A percentile compares a stretch with the other conserved stretches of the same genome.
phyloP scores from a whole-genome alignment of 2,797 vertebrate species.

The Stomatorhinus walkeri region DNA sequence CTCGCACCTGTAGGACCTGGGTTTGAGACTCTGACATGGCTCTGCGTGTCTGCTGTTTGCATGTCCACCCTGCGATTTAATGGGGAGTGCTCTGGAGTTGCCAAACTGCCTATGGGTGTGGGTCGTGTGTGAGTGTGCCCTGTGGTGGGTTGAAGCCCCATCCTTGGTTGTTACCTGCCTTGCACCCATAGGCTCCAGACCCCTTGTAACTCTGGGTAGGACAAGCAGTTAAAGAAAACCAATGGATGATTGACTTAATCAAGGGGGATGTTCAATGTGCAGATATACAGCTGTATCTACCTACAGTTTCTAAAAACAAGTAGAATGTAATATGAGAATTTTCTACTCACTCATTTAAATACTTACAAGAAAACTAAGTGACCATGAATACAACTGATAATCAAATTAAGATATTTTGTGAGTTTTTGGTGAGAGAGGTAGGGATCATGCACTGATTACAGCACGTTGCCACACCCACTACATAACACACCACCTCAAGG shows the following conservation, averaged over 20 bases:
- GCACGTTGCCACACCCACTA: background rate
- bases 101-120: background rate
- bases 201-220: background rate
- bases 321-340: background rate
- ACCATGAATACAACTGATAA: background rate
- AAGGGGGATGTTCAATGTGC: background rate
- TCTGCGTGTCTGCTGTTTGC: background rate
- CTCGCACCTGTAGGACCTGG: background rate
- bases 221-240: background rate
- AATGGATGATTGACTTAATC: background rate
- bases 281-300: background rate
- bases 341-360: background rate
- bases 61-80: background rate
- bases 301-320: background rate
- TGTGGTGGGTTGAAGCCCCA: too few relatives aligned
- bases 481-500: background rate
- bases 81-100: background rate
- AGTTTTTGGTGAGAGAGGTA: background rate
- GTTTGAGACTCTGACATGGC: background rate
- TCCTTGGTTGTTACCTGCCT: too few relatives aligned
- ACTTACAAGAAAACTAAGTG: background rate
- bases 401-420: background rate
- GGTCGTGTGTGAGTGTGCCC: too few relatives aligned
- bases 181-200: background rate
- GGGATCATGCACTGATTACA: background rate